These are phyloP conservation scores for Cryptosula pallasiana DNA, from an alignment of 2,888 invertebrate genomes.

Conservation along the genomic window DNA sequence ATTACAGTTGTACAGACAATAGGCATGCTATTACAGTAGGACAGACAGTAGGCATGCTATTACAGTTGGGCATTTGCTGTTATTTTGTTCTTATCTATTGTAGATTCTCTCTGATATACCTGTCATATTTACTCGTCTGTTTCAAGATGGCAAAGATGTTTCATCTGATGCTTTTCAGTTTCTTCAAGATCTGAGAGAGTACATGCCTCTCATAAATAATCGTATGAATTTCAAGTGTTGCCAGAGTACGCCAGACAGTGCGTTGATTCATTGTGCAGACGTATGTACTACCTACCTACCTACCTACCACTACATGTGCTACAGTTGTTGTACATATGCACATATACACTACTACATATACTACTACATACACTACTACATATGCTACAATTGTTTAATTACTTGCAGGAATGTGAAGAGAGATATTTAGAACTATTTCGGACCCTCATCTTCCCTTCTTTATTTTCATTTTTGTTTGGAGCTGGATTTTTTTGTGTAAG, in stretches of 20 bases:
- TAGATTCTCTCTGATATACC: neutral
- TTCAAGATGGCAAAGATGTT: neutral
- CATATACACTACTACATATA: too few species aligned
- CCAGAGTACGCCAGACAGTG: neutral
- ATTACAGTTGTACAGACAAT: too few species aligned
- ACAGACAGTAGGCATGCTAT: too few species aligned
- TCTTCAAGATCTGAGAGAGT: neutral
- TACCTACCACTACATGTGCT: too few species aligned
- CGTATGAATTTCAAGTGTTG: neutral
- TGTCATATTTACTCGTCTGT: neutral
- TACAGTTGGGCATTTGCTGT: neutral
- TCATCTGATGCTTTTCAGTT: neutral
- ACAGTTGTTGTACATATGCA: neutral
- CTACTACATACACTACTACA: too few species aligned
- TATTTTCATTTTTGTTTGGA: neutral
- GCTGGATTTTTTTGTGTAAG: slow-evolving; percentile 5
- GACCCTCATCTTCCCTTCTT: neutral
- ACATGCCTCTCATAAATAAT: slow-evolving; percentile 1
- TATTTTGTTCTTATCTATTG: neutral
- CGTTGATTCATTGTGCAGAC: neutral
- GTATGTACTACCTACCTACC: too few species aligned
- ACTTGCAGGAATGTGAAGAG: neutral
- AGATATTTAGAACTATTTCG: neutral
- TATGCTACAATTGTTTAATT: neutral
- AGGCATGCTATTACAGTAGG: too few species aligned